phyloP scores from a whole-genome alignment of 2,888 invertebrate genomes.

The Cheilosia pagana region DNA sequence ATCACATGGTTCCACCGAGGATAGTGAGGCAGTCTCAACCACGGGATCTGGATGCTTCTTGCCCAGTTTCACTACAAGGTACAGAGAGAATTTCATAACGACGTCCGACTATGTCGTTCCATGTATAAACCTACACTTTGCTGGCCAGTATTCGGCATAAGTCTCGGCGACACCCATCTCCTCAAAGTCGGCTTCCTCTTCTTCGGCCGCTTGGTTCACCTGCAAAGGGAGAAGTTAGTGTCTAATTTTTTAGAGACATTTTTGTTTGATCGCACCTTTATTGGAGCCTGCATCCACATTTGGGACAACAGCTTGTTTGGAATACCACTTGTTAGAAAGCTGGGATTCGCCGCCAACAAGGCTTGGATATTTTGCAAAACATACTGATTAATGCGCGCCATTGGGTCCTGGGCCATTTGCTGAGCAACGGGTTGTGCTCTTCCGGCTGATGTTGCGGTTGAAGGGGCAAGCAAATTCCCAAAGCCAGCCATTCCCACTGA shows the following conservation, averaged over 20 bases:
- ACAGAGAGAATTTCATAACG: neutral
- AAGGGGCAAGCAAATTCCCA: constrained; percentile 80
- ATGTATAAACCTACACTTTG: constrained; percentile 88
- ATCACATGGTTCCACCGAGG: constrained; percentile 97
- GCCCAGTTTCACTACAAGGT: constrained; percentile 91
- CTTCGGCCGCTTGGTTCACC: constrained; percentile 83
- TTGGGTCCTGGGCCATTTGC: constrained; percentile 74
- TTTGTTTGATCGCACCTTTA: constrained; percentile 80
- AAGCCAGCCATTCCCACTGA: constrained; percentile 87
- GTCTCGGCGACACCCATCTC: constrained; percentile 99
- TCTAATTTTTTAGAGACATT: neutral
- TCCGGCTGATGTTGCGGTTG: constrained; percentile 56
- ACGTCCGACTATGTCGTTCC: neutral
- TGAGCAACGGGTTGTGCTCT: constrained; percentile 44
- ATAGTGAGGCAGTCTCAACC: constrained; percentile 98
- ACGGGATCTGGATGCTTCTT: constrained; percentile 99
- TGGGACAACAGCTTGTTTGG: constrained; percentile 86
- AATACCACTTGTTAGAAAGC: constrained; percentile 83
- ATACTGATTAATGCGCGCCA: constrained; percentile 79
- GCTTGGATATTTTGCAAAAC: constrained; percentile 82
- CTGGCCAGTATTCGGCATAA: constrained; percentile 98
- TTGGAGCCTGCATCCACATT: constrained; percentile 86
- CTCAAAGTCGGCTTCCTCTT: constrained; percentile 95
- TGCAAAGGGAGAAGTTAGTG: constrained; percentile 1
- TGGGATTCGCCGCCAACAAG: constrained; percentile 82